phyloP scores from a whole-genome alignment of 1,140 invertebrate species.

The Capitella teleta region DNA sequence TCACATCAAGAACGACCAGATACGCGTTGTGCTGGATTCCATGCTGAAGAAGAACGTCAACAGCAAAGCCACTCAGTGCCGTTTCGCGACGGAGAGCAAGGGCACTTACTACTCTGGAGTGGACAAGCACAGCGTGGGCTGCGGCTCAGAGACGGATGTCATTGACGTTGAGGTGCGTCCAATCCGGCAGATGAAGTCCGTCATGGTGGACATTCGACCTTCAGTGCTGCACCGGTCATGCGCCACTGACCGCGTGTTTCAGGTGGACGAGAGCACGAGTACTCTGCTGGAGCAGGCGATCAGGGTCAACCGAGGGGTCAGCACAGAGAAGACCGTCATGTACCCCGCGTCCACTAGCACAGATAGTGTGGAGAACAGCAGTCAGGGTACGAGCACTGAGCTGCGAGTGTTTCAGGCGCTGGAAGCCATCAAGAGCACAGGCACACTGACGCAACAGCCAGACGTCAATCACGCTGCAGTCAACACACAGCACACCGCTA shows the following conservation, averaged over 20 bases:
- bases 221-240: constrained; percentile 18
- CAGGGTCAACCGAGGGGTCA: constrained; percentile 27
- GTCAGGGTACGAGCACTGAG: constrained; percentile 25
- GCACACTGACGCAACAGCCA: constrained; percentile 6
- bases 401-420: constrained; percentile 22
- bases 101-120: constrained; percentile 9
- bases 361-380: constrained; percentile 14
- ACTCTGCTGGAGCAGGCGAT: constrained; percentile 17
- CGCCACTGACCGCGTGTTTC: constrained; percentile 29
- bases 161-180: constrained; percentile 29
- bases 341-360: constrained; percentile 30
- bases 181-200: constrained; percentile 18
- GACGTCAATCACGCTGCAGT: constrained; percentile 1
- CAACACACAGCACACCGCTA: constrained; percentile 19
- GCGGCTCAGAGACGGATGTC: constrained; percentile 22
- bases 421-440: constrained; percentile 23
- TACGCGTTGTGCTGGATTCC: constrained; percentile 24
- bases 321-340: constrained; percentile 25
- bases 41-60: constrained; percentile 30
- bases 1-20: constrained; percentile 21
- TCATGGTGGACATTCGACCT: constrained; percentile 27
- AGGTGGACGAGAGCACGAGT: constrained; percentile 29
- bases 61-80: constrained; percentile 26
- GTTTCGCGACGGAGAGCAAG: constrained; percentile 15
- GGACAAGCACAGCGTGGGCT: constrained; percentile 15